phyloP scores from a whole-genome alignment of 2,113 vertebrate species.

The Cyanoliseus patagonus region DNA sequence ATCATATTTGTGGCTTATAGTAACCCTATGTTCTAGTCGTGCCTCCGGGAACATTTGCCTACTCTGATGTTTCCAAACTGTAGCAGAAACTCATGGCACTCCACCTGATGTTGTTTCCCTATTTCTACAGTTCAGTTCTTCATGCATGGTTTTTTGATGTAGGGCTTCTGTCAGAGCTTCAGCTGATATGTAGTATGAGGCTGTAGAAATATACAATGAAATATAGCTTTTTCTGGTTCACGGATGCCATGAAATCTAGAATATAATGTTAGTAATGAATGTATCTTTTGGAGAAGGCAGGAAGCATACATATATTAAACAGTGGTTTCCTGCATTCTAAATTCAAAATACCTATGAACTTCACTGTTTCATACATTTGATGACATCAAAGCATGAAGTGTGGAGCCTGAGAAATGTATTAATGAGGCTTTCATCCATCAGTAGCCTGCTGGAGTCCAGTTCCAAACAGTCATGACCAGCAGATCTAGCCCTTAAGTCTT shows the following conservation, averaged over 20 bases:
- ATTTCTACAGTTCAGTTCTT: neutral
- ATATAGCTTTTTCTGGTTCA: neutral
- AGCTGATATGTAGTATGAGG: neutral
- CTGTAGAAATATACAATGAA: neutral
- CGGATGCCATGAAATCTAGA: neutral
- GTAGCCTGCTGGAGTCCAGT: neutral
- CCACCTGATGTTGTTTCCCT: neutral
- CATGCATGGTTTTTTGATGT: neutral
- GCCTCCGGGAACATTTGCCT: neutral
- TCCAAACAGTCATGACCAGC: accelerated
- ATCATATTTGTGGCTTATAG: neutral
- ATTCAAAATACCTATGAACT: neutral
- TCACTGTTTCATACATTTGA: neutral
- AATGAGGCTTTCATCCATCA: neutral
- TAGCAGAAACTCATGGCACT: neutral
- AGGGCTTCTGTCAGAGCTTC: neutral
- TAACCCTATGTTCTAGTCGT: neutral
- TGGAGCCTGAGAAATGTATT: neutral
- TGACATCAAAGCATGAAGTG: neutral
- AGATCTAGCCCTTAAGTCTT: neutral
- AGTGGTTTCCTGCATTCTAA: neutral
- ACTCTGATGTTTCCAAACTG: neutral
- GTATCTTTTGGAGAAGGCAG: neutral
- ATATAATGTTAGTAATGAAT: neutral
- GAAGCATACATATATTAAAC: neutral